A percentile compares a stretch with the other conserved stretches of the same genome.
phyloP scores from a whole-genome alignment of 2,113 vertebrate genomes.

The Todiramphus chloris region DNA sequence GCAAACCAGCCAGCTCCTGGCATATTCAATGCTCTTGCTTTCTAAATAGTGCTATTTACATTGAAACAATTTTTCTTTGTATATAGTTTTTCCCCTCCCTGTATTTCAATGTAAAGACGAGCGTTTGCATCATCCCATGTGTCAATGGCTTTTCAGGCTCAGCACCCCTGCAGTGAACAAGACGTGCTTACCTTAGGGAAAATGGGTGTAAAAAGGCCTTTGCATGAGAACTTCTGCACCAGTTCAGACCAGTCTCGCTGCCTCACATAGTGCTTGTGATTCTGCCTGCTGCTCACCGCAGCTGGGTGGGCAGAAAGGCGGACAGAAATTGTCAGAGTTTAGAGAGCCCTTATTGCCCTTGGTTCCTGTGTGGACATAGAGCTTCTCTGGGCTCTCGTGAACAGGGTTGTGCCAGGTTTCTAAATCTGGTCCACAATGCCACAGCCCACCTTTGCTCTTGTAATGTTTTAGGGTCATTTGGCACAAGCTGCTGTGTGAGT shows the following conservation, averaged over 20 bases:
- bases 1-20: neutral
- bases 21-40: neutral
- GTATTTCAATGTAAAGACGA: neutral
- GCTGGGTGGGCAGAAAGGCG: neutral
- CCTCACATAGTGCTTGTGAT: neutral
- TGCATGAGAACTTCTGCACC: neutral
- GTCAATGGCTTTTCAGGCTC: neutral
- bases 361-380: accelerated
- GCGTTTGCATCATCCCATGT: neutral
- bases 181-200: neutral
- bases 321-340: neutral
- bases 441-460: neutral
- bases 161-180: too few relatives aligned
- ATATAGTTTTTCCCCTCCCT: too few relatives aligned
- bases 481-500: neutral
- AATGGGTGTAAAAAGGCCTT: neutral
- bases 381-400: neutral
- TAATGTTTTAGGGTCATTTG: neutral
- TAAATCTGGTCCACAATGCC: neutral
- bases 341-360: neutral
- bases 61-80: neutral
- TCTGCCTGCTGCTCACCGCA: accelerated
- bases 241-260: neutral
- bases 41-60: neutral
- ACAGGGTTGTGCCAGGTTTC: accelerated